phyloP scores from a whole-genome alignment of 2,113 vertebrate species.

The Symphodus melops region DNA sequence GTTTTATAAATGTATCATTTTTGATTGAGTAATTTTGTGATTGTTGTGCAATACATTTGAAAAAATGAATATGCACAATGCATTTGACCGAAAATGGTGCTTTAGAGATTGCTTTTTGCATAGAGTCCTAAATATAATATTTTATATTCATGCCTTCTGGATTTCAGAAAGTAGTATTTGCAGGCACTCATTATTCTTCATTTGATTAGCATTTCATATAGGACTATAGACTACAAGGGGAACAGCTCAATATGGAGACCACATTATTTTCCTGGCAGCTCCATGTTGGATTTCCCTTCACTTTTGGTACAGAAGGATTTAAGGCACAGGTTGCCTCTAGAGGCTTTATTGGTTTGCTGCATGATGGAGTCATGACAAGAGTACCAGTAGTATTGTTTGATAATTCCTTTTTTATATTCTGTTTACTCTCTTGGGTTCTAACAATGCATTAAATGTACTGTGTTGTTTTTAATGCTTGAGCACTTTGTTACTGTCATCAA shows the following conservation, averaged over 20 bases:
- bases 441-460: conserved; percentile 62
- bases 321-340: conserved; percentile 91
- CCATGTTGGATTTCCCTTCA: conserved; percentile 70
- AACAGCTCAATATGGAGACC: conserved; percentile 74
- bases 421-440: conserved; percentile 61
- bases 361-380: conserved; percentile 86
- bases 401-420: conserved; percentile 80
- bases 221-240: conserved; percentile 71
- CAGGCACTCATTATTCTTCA: conserved; percentile 66
- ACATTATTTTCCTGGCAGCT: conserved; percentile 75
- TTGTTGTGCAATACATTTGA: conserved; percentile 78
- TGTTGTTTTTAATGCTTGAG: conserved; percentile 77
- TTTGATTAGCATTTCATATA: conserved; percentile 84
- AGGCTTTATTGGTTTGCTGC: conserved; percentile 84
- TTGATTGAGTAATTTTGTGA: conserved; percentile 55
- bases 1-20: conserved; percentile 64
- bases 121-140: conserved; percentile 63
- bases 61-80: conserved; percentile 74
- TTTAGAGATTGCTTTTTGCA: conserved; percentile 74
- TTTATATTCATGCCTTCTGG: conserved; percentile 40
- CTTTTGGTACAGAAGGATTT: conserved; percentile 79
- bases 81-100: conserved; percentile 82
- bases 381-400: conserved; percentile 85
- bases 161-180: conserved; percentile 63
- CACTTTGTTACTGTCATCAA: conserved; percentile 84